A percentile compares a stretch with the other conserved stretches of the same genome.
Evolutionary conservation across 2,113 vertebrate species (phyloP).

Genomic region (Seriola dumerili): DNA sequence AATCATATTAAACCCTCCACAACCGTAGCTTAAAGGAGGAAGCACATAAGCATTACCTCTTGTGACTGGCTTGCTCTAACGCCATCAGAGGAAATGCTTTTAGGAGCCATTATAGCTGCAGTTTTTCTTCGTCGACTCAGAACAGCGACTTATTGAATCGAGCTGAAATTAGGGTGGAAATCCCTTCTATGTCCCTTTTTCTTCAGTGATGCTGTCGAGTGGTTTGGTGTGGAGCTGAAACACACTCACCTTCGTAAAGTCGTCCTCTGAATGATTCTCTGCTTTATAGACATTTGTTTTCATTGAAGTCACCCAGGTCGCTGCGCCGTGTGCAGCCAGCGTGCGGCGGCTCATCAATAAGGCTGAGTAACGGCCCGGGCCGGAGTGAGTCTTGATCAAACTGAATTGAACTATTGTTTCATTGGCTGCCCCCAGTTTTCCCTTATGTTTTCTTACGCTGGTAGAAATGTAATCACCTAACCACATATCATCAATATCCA

Average conservation of each 20-base stretch:
- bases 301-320: conserved; percentile 9
- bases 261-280: not conserved
- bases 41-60: not conserved
- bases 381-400: conserved; percentile 1
- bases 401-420: conserved; percentile 7
- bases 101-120: not conserved
- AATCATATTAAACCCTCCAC: conserved; percentile 9
- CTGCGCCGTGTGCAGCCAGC: not conserved
- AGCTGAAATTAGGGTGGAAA: conserved; percentile 26
- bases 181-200: not conserved
- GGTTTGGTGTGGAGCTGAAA: not conserved
- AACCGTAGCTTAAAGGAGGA: not conserved
- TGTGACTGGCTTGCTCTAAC: not conserved
- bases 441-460: not conserved
- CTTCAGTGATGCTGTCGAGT: not conserved
- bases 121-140: conserved; percentile 5
- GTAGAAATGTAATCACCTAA: not conserved
- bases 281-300: conserved; percentile 46
- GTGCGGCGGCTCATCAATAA: conserved; percentile 33
- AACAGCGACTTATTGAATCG: conserved; percentile 29
- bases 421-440: not conserved
- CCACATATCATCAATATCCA: conserved; percentile 9
- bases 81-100: conserved; percentile 18
- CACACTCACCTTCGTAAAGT: not conserved
- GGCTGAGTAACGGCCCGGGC: not conserved